phyloP scores from a whole-genome alignment of 2,888 invertebrate genomes.

The Xylophagus ater region DNA sequence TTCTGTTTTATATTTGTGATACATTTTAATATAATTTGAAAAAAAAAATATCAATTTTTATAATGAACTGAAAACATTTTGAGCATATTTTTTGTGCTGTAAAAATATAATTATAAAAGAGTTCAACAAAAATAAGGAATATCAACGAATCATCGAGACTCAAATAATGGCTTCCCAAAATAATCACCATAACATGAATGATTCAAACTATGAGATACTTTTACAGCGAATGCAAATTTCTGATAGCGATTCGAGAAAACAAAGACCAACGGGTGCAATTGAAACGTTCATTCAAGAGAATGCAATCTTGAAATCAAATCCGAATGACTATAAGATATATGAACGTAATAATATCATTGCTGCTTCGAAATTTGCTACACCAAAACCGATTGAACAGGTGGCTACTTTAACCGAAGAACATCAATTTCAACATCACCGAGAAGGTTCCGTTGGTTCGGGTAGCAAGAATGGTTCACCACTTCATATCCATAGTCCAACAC shows the following conservation, averaged over 20 bases:
- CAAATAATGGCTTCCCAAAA: conserved; percentile 20
- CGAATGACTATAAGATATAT: conserved; percentile 45
- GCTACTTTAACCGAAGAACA: conserved; percentile 24
- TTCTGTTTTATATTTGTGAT: too few species aligned
- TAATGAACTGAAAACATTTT: too few species aligned
- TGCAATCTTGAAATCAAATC: conserved; percentile 27
- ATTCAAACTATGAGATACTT: conserved; percentile 30
- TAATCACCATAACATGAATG: conserved; percentile 18
- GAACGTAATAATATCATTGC: conserved; percentile 66
- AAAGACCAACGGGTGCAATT: conserved; percentile 50
- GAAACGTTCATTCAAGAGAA: conserved; percentile 53
- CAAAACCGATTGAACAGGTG: conserved; percentile 48
- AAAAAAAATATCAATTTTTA: too few species aligned
- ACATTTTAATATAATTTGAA: too few species aligned
- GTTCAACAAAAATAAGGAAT: too few species aligned
- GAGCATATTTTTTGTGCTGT: too few species aligned
- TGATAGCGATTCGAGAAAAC: conserved; percentile 32
- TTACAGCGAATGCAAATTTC: conserved; percentile 33
- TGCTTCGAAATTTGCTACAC: conserved; percentile 65
- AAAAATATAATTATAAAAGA: too few species aligned
- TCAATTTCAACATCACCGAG: conserved; percentile 37
- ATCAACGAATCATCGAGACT: too few species aligned
- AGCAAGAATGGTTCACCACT: conserved; percentile 41
- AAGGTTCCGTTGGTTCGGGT: too few species aligned
- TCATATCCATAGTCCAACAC: conserved; percentile 38